Evolutionary conservation across 2,113 vertebrate genomes (phyloP).

Genomic region (Sterna hirundo): DNA sequence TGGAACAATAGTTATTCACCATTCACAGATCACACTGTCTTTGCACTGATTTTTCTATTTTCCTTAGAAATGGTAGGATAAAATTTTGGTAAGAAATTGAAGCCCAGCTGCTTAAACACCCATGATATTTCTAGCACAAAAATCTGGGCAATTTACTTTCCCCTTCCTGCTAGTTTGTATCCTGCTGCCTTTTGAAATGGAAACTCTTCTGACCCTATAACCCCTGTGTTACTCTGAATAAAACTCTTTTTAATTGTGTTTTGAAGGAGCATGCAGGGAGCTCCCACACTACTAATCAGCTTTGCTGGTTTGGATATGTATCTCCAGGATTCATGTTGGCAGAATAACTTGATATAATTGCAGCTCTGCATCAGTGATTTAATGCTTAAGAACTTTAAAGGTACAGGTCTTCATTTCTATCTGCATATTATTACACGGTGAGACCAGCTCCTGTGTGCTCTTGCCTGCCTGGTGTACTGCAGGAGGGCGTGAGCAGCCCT

Average conservation of each 20-base stretch:
- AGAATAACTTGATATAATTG: constrained; percentile 66
- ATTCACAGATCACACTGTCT: neutral
- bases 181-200: constrained; percentile 72
- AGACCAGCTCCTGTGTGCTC: neutral
- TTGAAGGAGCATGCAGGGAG: constrained; percentile 49
- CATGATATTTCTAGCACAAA: constrained; percentile 41
- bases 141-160: constrained; percentile 58
- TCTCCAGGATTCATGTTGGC: constrained; percentile 46
- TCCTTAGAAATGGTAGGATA: neutral
- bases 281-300: constrained; percentile 73
- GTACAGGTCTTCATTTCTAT: neutral
- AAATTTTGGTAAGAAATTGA: constrained; percentile 17
- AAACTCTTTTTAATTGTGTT: constrained; percentile 74
- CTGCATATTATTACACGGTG: neutral
- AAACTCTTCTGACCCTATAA: constrained; percentile 72
- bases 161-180: constrained; percentile 44
- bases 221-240: constrained; percentile 64
- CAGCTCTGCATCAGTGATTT: constrained; percentile 32
- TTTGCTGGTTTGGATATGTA: constrained; percentile 54
- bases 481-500: neutral
- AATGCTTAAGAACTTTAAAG: constrained; percentile 50
- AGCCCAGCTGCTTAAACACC: constrained; percentile 31
- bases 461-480: neutral
- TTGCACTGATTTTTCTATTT: constrained; percentile 10
- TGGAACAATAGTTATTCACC: neutral